Percentiles rank a stretch among this genome's conserved stretches.
Conservation (phyloP, 2,888 invertebrate species). For the Caenorhabditis sp. region DNA sequence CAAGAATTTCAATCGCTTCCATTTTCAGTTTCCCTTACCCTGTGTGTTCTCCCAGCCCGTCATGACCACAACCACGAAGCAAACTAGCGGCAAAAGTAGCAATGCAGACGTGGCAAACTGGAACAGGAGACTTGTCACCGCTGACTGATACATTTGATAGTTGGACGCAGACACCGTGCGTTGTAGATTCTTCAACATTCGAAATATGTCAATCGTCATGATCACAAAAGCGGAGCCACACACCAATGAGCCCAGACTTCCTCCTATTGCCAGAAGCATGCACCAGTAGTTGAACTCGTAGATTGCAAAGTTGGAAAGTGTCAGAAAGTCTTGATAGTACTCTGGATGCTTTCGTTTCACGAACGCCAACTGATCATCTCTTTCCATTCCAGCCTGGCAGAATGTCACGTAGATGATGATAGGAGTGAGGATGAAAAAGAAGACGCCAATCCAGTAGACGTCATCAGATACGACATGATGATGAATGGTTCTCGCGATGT, state of each 20-base stretch:
- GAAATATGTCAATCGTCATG: constrained; percentile 24
- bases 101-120: constrained; percentile 24
- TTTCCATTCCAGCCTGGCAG: constrained; percentile 14
- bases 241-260: background rate
- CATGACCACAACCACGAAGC: background rate
- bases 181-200: constrained; percentile 11
- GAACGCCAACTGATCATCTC: constrained; percentile 22
- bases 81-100: background rate
- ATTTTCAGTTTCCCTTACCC: constrained; percentile 2
- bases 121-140: constrained; percentile 14
- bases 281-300: constrained; percentile 20
- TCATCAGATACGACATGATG: constrained; percentile 13
- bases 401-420: background rate
- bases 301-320: constrained; percentile 19
- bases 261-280: background rate
- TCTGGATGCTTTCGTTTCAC: constrained; percentile 1
- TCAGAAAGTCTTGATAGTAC: constrained; percentile 1
- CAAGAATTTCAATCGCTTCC: background rate
- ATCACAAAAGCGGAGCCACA: background rate
- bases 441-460: background rate
- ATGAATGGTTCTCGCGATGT: constrained; percentile 21
- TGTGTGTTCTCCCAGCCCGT: background rate
- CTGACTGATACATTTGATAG: constrained; percentile 12
- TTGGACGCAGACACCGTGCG: constrained; percentile 7
- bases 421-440: background rate